Conservation (phyloP, 2,113 vertebrate species). For the Trachemys scripta region DNA sequence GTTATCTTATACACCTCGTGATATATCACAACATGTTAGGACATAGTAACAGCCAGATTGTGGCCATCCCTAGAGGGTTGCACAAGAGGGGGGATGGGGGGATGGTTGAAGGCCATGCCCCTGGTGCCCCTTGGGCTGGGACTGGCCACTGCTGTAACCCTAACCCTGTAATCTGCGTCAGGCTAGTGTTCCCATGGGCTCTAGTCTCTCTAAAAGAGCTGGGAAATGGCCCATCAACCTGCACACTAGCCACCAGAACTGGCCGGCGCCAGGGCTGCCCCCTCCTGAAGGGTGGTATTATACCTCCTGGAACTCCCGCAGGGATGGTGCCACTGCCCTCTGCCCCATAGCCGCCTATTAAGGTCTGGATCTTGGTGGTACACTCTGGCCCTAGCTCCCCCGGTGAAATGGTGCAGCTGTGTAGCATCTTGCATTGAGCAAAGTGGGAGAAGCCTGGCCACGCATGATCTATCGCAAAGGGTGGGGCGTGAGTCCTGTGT, state of each 20-base stretch:
- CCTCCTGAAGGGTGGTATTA: neutral
- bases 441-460: neutral
- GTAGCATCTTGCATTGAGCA: neutral
- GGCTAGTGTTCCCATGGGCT: neutral
- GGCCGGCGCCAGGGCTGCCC: neutral
- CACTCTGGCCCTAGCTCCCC: neutral
- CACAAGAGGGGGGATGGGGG: neutral
- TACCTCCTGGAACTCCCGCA: neutral
- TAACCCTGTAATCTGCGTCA: neutral
- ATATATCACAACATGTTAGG: neutral
- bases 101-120: neutral
- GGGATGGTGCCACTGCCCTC: neutral
- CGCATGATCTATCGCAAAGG: neutral
- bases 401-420: neutral
- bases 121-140: neutral
- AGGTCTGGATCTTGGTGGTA: neutral
- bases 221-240: neutral
- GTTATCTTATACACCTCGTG: neutral
- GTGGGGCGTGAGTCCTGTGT: neutral
- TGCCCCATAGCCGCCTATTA: neutral
- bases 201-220: neutral
- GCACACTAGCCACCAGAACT: neutral
- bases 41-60: neutral
- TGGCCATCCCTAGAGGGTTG: neutral
- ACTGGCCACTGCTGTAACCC: neutral